Conservation (phyloP, 2,113 vertebrate species). For the Larimichthys polyactis region DNA sequence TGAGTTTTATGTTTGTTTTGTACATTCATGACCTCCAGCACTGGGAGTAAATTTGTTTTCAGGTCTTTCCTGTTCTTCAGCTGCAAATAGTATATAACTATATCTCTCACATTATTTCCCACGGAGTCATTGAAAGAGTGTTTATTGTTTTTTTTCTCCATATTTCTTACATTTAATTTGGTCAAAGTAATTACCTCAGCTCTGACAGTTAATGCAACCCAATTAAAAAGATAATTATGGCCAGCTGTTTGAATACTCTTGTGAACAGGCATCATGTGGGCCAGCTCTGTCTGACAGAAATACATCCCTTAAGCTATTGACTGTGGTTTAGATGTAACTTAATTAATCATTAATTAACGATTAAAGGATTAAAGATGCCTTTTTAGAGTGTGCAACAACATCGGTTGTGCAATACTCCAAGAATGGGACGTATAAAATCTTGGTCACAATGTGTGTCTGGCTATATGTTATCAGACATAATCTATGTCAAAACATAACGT, state of each 20-base stretch:
- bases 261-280: neutral
- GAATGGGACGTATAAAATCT: neutral
- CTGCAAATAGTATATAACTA: neutral
- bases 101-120: neutral
- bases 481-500: neutral
- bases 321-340: neutral
- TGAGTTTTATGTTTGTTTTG: neutral
- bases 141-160: neutral
- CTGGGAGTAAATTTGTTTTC: neutral
- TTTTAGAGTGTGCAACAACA: neutral
- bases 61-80: neutral
- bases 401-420: neutral
- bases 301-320: neutral
- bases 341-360: neutral
- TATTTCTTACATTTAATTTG: constrained; percentile 43
- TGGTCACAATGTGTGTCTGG: neutral
- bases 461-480: neutral
- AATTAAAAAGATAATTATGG: constrained; percentile 46
- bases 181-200: constrained; percentile 46
- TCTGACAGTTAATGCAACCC: constrained; percentile 21
- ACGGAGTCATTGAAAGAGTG: neutral
- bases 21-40: constrained; percentile 15
- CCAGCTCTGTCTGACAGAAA: neutral
- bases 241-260: constrained; percentile 41
- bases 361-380: neutral